These are phyloP conservation scores for Notodonta ziczac DNA, from an alignment of 2,888 invertebrate genomes.

Conservation along the genomic window DNA sequence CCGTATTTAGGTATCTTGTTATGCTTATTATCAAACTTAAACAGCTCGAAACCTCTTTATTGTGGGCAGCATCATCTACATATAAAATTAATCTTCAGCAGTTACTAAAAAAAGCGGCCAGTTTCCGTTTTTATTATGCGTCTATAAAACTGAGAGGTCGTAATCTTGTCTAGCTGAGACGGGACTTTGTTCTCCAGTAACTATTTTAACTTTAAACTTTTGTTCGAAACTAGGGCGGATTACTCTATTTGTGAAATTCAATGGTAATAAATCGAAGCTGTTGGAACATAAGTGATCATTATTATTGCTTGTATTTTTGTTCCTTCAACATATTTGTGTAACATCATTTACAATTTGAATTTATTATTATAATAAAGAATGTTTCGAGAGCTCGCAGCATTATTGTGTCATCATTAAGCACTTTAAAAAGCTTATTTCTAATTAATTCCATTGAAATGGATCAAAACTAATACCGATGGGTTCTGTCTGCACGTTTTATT, in stretches of 20 bases:
- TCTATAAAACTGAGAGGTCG: constrained; percentile 73
- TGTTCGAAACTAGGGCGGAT: constrained; percentile 57
- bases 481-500: constrained; percentile 70
- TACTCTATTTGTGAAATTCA: constrained; percentile 65
- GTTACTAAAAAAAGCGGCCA: constrained; percentile 69
- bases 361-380: neutral
- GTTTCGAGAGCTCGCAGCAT: constrained; percentile 6
- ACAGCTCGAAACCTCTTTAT: constrained; percentile 56
- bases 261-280: constrained; percentile 56
- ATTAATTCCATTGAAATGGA: constrained; percentile 37
- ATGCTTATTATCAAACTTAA: constrained; percentile 26
- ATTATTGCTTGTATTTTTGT: constrained; percentile 9
- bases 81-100: constrained; percentile 64
- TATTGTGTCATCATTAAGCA: constrained; percentile 25
- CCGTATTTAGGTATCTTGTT: neutral
- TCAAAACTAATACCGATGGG: constrained; percentile 41
- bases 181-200: constrained; percentile 46
- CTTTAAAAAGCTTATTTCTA: constrained; percentile 28
- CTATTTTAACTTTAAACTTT: constrained; percentile 53
- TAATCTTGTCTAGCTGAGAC: constrained; percentile 54
- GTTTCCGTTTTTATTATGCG: constrained; percentile 69
- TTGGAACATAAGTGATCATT: constrained; percentile 38
- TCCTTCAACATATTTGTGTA: neutral
- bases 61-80: constrained; percentile 53
- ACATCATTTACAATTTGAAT: neutral